Evolutionary conservation across 1,140 invertebrate species (phyloP).

Genomic region (Drosophila navojoa): DNA sequence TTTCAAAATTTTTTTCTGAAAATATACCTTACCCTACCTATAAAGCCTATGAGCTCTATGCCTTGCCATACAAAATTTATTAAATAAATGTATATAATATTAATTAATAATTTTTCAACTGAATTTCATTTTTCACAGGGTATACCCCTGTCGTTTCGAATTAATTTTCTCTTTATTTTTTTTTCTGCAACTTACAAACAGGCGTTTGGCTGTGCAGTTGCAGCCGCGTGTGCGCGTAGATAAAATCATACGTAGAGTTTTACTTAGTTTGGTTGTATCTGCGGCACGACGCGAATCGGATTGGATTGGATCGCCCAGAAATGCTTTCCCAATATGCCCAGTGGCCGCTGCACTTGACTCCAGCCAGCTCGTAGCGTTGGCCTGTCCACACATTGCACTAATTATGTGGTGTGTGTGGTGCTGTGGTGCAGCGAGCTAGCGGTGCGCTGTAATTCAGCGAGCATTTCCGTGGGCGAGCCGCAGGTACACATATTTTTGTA

Average conservation of each 20-base stretch:
- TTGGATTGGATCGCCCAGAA: conserved; percentile 31
- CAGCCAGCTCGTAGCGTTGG: conserved; percentile 25
- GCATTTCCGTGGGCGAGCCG: conserved; percentile 65
- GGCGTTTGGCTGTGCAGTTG: conserved; percentile 12
- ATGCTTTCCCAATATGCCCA: conserved; percentile 34
- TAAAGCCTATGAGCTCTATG: too few relatives aligned
- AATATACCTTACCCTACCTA: too few relatives aligned
- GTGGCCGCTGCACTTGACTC: conserved; percentile 44
- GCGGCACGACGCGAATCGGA: conserved; percentile 54
- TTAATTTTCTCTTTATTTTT: conserved; percentile 25
- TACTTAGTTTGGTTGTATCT: conserved; percentile 47
- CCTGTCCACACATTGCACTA: conserved; percentile 79
- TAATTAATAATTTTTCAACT: too few relatives aligned
- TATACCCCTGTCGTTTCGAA: not conserved
- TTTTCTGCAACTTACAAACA: conserved; percentile 14
- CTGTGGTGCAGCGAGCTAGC: conserved; percentile 47
- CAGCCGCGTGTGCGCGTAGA: conserved; percentile 49
- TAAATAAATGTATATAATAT: too few relatives aligned
- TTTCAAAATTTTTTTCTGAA: too few relatives aligned
- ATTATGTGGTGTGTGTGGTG: conserved; percentile 58
- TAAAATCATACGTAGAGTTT: conserved; percentile 65
- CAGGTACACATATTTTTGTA: conserved; percentile 11
- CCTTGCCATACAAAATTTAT: too few relatives aligned
- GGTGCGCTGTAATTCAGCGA: conserved; percentile 62
- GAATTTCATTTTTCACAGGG: not conserved